Conservation (phyloP, 1,140 invertebrate species). For the Papilio machaon region DNA sequence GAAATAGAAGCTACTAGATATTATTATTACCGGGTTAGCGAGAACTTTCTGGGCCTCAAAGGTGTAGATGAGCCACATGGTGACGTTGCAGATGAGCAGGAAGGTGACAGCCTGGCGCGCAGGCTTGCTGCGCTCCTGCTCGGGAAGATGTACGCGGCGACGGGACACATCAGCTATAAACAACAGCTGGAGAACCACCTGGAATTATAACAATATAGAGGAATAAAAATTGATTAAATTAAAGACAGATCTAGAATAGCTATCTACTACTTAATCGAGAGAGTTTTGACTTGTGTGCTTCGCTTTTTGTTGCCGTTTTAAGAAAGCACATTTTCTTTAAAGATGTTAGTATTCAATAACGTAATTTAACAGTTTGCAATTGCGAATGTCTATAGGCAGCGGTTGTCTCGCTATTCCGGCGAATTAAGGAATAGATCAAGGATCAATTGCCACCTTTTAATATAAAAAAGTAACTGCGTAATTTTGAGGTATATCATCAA, state of each 20-base stretch:
- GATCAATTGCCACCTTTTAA: too few species aligned
- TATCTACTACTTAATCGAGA: too few species aligned
- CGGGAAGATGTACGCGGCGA: slow-evolving; percentile 93
- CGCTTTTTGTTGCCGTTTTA: not conserved
- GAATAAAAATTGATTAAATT: not conserved
- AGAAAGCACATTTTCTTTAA: not conserved
- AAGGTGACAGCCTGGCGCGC: slow-evolving; percentile 97
- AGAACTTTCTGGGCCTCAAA: slow-evolving; percentile 97
- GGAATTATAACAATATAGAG: slow-evolving; percentile 45
- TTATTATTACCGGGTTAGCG: slow-evolving; percentile 89
- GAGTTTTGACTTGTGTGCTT: not conserved
- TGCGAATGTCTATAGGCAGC: too few species aligned
- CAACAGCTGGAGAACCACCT: slow-evolving; percentile 95
- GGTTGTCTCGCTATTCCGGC: too few species aligned
- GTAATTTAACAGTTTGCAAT: too few species aligned
- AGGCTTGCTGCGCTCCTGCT: slow-evolving; percentile 96
- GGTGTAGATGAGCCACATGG: slow-evolving; percentile 97
- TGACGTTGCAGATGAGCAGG: slow-evolving; percentile 96
- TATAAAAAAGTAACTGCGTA: too few species aligned
- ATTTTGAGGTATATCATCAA: not conserved
- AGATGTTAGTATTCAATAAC: too few species aligned
- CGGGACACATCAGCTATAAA: slow-evolving; percentile 97
- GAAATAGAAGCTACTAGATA: not conserved
- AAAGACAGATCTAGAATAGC: not conserved
- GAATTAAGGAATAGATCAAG: too few species aligned